phyloP scores from a whole-genome alignment of 2,113 vertebrate species.

The Rhinoderma darwinii region DNA sequence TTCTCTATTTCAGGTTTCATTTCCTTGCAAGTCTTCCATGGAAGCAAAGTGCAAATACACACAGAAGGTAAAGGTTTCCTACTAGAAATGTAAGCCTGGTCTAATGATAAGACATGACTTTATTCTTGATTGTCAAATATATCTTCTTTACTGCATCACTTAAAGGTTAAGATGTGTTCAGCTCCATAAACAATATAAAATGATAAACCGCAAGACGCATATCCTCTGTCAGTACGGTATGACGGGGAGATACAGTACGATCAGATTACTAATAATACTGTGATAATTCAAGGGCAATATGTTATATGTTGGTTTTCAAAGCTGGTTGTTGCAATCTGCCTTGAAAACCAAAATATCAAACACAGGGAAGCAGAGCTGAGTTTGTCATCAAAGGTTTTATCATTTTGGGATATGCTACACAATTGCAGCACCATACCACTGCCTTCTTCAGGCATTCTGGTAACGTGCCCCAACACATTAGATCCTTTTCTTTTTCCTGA shows the following conservation, averaged over 20 bases:
- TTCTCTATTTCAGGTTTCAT: slow-evolving; percentile 43
- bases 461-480: no score
- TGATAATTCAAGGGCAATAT: no score
- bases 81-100: background rate
- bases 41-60: background rate
- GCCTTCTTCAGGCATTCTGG: no score
- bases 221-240: background rate
- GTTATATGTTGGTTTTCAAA: no score
- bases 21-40: slow-evolving; percentile 27
- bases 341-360: no score
- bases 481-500: no score
- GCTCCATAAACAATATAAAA: background rate
- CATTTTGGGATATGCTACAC: no score
- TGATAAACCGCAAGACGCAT: no score
- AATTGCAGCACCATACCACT: no score
- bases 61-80: slow-evolving; percentile 29
- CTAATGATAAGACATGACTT: background rate
- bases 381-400: no score
- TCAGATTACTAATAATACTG: background rate
- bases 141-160: background rate
- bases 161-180: slow-evolving; percentile 1
- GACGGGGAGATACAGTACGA: background rate
- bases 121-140: background rate
- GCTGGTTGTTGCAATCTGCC: no score
- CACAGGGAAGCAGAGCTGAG: no score